These are phyloP conservation scores for Tenthredo amoena DNA, from an alignment of 2,888 invertebrate species.

Conservation along the genomic window DNA sequence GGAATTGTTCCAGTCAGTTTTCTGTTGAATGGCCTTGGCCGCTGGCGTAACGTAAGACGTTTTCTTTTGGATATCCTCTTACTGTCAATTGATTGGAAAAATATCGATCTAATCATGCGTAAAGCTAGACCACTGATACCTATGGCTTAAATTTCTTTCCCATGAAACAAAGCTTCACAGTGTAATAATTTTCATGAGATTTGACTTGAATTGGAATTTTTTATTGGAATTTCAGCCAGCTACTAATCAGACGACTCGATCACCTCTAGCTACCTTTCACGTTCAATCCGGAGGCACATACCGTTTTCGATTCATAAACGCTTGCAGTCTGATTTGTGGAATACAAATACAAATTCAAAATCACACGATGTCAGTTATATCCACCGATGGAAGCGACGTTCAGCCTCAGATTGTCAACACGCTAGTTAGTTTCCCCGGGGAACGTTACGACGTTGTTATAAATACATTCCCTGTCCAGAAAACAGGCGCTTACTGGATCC, in stretches of 20 bases:
- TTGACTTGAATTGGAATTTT: conserved; percentile 55
- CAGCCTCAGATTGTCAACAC: conserved; percentile 67
- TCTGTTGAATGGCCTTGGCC: conserved; percentile 76
- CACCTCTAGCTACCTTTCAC: conserved; percentile 67
- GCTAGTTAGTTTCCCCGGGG: conserved; percentile 76
- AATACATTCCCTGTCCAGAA: conserved; percentile 73
- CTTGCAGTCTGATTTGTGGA: conserved; percentile 73
- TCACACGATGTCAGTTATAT: conserved; percentile 72
- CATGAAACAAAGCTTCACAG: neutral
- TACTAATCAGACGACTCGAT: conserved; percentile 52
- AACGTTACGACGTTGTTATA: conserved; percentile 79
- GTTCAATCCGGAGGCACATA: conserved; percentile 69
- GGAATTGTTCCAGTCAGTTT: conserved; percentile 67
- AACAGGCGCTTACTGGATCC: conserved; percentile 33
- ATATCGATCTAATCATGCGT: neutral
- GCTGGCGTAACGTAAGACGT: conserved; percentile 81
- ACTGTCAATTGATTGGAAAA: neutral
- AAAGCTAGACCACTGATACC: neutral
- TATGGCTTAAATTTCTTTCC: neutral
- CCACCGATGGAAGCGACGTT: conserved; percentile 72
- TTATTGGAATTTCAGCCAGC: conserved; percentile 35
- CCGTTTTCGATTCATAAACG: conserved; percentile 74
- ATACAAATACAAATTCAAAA: conserved; percentile 71
- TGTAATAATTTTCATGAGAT: conserved; percentile 59
- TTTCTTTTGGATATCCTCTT: neutral